These are phyloP conservation scores for Aythya baeri DNA, from an alignment of 2,113 vertebrate species.

Conservation along the genomic window DNA sequence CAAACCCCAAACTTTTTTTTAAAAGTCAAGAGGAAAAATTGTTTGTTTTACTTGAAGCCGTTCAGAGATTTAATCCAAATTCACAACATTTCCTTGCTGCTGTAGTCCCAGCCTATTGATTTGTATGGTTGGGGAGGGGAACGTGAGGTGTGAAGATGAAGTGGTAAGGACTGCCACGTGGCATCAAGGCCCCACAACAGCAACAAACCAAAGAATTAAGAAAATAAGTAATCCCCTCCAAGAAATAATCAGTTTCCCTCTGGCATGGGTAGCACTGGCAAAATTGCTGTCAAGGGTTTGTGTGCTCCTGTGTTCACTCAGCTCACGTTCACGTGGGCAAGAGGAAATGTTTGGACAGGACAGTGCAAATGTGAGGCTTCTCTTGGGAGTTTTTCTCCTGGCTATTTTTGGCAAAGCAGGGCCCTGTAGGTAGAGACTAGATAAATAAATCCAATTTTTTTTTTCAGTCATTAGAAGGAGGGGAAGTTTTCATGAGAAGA, in stretches of 20 bases:
- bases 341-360: background rate
- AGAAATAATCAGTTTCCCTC: background rate
- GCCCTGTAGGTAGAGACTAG: background rate
- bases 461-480: fast-evolving
- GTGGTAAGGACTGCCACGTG: background rate
- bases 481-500: background rate
- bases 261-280: background rate
- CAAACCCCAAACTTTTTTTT: background rate
- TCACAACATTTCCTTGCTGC: background rate
- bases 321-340: background rate
- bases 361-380: background rate
- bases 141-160: background rate
- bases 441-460: background rate
- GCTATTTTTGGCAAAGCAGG: background rate
- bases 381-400: background rate
- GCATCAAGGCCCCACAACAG: background rate
- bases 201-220: background rate
- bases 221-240: background rate
- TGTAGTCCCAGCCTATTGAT: background rate
- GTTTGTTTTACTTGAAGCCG: background rate
- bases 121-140: background rate
- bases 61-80: background rate
- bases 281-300: background rate
- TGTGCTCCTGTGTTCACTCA: background rate
- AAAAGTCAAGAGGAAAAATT: background rate